These are phyloP conservation scores for Rallus limicola DNA, from an alignment of 2,113 vertebrate species.

Conservation along the genomic window DNA sequence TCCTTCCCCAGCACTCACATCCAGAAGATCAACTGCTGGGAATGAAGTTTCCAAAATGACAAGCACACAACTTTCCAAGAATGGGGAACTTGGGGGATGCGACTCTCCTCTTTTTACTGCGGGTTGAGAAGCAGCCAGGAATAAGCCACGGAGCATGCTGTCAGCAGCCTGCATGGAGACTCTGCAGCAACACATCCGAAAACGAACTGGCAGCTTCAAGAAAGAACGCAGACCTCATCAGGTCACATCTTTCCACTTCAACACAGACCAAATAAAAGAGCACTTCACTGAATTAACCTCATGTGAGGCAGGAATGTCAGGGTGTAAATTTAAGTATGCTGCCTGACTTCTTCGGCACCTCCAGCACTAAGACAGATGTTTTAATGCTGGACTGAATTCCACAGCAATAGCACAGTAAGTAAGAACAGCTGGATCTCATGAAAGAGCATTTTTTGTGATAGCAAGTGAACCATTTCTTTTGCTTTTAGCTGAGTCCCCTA, in stretches of 20 bases:
- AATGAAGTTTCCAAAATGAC: not conserved
- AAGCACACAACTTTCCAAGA: not conserved
- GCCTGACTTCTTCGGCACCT: constrained; percentile 12
- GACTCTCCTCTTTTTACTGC: not conserved
- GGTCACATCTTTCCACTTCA: constrained; percentile 52
- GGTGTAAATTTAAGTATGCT: constrained; percentile 25
- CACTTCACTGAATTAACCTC: constrained; percentile 54
- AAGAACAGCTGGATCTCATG: constrained; percentile 30
- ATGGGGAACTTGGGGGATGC: not conserved
- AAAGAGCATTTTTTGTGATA: constrained; percentile 12
- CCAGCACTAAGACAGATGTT: constrained; percentile 30
- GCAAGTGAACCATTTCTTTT: not conserved
- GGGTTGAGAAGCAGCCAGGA: constrained; percentile 7
- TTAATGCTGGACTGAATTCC: constrained; percentile 4
- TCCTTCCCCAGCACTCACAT: not conserved
- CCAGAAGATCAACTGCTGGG: not conserved
- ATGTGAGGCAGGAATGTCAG: constrained; percentile 22
- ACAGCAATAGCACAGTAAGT: not conserved
- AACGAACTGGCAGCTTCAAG: not conserved
- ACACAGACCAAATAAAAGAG: constrained; percentile 24
- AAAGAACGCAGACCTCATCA: constrained; percentile 48
- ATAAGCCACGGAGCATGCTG: not conserved
- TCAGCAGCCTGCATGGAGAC: constrained; percentile 11
- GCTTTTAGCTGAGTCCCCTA: not conserved
- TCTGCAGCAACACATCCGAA: constrained; percentile 24